Evolutionary conservation across 2,888 invertebrate genomes (phyloP), one percentile per base, ranked within the genome.

Genomic region (Biston betularia): DNA sequence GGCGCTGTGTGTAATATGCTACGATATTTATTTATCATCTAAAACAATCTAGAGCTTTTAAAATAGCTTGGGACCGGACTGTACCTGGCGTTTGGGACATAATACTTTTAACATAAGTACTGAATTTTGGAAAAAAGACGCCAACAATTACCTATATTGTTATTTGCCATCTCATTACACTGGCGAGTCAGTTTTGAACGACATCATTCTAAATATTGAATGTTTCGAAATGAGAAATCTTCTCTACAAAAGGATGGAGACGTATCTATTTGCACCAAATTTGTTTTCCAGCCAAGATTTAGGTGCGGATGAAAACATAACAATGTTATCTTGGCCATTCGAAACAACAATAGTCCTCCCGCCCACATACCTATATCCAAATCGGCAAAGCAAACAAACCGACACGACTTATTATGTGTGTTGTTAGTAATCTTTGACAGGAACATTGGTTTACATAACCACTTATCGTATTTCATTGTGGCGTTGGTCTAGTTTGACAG

Each of bases 351-450:
- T 75, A 66, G 61, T 67, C 64, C 70, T 34, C 60, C 75, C 68
- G 84, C 85, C 82, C n/a, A n/a, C n/a, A n/a, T n/a, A 84, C 85
- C 72, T 75, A 55, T 63, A 54, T 62, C 78, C 61, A 77, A 82
- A 79, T 77, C 74, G 80, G 77, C 77, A 73, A 76, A 65, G 71
- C 77, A 82, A 81, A 80, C 77, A 76, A 75, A 75, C 74, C 73
- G 74, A 74, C 73, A 68, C 78, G 75, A 82, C 79, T 77, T 76
- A 78, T 77, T 68, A 68, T 68, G 64, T 58, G 53, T 70, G 63
- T 56, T 73, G 67, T 67, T 63, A 68, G 60, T 71, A 66, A 69
- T 71, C 69, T 69, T 75, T 69, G 69, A 69, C 70, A 65, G 52
- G 58, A 62, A 63, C 68, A 69, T 68, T 65, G 70, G 70, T 73